A percentile compares a stretch with the other conserved stretches of the same genome.
Evolutionary conservation across 2,797 vertebrate genomes (phyloP).

Genomic region (Phataginus tetradactyla): DNA sequence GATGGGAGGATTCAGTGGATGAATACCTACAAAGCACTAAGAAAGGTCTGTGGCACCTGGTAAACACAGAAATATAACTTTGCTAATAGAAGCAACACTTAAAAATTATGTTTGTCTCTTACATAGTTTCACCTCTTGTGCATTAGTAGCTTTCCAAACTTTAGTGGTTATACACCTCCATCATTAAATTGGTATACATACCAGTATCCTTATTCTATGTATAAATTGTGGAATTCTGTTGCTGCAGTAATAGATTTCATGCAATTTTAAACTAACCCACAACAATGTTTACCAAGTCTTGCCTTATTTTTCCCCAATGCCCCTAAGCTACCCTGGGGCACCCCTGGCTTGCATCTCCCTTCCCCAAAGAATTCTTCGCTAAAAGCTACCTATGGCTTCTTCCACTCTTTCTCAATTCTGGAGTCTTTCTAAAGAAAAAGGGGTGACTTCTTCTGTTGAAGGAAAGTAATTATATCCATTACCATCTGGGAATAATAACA

Average conservation of each 20-base stretch:
- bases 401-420: not conserved
- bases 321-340: not conserved
- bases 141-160: not conserved
- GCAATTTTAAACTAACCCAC: not conserved
- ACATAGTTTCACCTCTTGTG: not conserved
- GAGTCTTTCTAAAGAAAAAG: not conserved
- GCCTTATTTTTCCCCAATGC: not conserved
- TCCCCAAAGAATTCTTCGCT: not conserved
- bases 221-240: not conserved
- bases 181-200: not conserved
- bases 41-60: not conserved
- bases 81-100: not conserved
- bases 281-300: not conserved
- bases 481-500: constrained; percentile 6
- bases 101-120: not conserved
- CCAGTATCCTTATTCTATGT: not conserved
- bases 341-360: not conserved
- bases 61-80: not conserved
- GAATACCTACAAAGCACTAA: not conserved
- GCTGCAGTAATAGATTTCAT: not conserved
- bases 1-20: not conserved
- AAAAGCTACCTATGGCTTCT: not conserved
- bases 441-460: constrained; percentile 11
- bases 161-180: not conserved
- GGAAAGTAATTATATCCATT: constrained; percentile 1